Conservation (phyloP, 2,113 vertebrate species). For the Oriolus oriolus region DNA sequence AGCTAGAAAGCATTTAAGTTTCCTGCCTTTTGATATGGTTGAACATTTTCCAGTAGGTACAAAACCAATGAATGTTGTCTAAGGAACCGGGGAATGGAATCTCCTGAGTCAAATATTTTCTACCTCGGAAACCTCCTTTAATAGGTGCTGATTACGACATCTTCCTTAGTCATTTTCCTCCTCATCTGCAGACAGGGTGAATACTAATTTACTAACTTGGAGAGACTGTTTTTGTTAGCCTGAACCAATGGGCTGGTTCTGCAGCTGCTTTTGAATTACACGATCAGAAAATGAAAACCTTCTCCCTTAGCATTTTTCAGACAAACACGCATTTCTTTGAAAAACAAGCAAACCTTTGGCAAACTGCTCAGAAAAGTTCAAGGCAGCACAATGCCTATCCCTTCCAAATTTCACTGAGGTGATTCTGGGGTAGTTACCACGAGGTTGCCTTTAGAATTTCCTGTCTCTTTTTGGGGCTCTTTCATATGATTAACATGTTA, state of each 20-base stretch:
- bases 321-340: background rate
- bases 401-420: background rate
- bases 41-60: background rate
- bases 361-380: background rate
- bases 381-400: background rate
- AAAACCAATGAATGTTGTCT: background rate
- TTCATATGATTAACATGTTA: background rate
- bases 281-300: conserved; percentile 45
- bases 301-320: background rate
- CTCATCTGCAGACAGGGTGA: background rate
- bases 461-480: background rate
- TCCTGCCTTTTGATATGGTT: background rate
- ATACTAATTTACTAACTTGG: conserved; percentile 23
- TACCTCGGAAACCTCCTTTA: background rate
- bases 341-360: conserved; percentile 5
- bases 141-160: background rate
- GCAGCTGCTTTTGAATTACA: conserved; percentile 24
- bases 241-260: background rate
- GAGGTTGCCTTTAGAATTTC: background rate
- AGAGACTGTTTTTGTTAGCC: conserved; percentile 17
- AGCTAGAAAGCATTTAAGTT: background rate
- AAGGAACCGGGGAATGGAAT: background rate
- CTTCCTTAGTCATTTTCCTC: background rate
- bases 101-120: background rate
- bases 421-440: background rate